Evolutionary conservation across 2,888 invertebrate genomes (phyloP).

Genomic region (Margaritifera margaritifera): DNA sequence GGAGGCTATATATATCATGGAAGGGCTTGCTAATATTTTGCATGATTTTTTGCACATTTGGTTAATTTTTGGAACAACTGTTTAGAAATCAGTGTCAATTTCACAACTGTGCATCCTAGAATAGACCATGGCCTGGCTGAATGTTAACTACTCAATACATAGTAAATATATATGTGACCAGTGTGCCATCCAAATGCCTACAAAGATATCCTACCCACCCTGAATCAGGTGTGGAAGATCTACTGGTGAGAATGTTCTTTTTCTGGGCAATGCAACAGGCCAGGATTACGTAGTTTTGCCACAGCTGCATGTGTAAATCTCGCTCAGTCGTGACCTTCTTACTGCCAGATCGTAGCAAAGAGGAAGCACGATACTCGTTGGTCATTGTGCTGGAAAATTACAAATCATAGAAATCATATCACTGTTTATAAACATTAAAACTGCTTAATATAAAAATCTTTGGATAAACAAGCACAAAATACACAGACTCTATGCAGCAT

Average conservation of each 20-base stretch:
- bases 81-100: background rate
- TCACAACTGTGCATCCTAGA: background rate
- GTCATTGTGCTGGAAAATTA: conserved; percentile 82
- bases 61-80: background rate
- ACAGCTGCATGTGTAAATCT: conserved; percentile 95
- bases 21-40: too few relatives aligned
- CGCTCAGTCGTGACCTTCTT: conserved; percentile 90
- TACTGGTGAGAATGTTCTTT: conserved; percentile 79
- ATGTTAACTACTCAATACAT: too few relatives aligned
- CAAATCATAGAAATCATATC: background rate
- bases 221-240: conserved; percentile 63
- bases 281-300: conserved; percentile 98
- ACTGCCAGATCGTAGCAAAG: conserved; percentile 81
- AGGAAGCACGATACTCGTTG: conserved; percentile 95
- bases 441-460: background rate
- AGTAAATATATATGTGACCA: too few relatives aligned
- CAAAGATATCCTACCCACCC: conserved; percentile 39
- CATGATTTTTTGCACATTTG: too few relatives aligned
- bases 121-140: too few relatives aligned
- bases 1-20: too few relatives aligned
- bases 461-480: too few relatives aligned
- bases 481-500: too few relatives aligned
- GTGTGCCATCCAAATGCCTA: background rate
- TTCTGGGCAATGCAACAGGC: conserved; percentile 97
- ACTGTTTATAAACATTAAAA: background rate